Evolutionary conservation across 1,140 invertebrate species (phyloP), one percentile per base, ranked within the genome.

Genomic region (Platyscapa corneri): DNA sequence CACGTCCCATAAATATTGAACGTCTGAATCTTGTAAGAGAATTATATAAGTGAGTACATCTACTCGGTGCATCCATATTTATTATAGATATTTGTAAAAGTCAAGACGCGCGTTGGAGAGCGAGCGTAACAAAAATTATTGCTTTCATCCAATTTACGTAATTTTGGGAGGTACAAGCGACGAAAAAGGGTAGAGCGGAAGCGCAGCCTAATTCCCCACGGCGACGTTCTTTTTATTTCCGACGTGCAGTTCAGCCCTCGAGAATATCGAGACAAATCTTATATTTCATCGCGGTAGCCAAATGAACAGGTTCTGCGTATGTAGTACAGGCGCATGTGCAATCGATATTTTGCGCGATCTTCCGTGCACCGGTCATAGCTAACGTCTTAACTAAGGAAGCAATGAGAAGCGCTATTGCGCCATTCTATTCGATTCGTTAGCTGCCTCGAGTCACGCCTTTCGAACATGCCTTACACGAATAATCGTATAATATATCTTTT

Each of bases 11-110:
- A 67, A n/a, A 67, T 67, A 67, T 34, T 67, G 32, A 67, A 14
- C 12, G 27, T 0, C 30, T 34, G 64, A 2, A 34, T 32, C 1
- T 60, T 67, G 64, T 67, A 67, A 67, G 3, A 18, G 12, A 67
- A 34, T 34, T 16, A 34, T 67, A 34, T 67, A 67, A 67, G 32
- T 16, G 20, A 5, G 27, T 32, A 46, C 6, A 46, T 30, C 27
- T 30, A 65, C 27, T 5, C n/a, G 27, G 27, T 65, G 7, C n/a
- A 30, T 7, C n/a, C 5, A 65, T 5, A 65, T 7, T 8, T n/a
- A n/a, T n/a, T n/a, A n/a, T n/a, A n/a, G n/a, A n/a, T n/a, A 67
- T 67, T 67, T 67, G n/a, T 10, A 67, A 65, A 65, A 67, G 64
- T 67, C 12, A 8, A 34, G 60, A n/a, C n/a, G 27, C 27, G 64